phyloP scores from a whole-genome alignment of 2,113 vertebrate species.

The Beaufortia kweichowensis region DNA sequence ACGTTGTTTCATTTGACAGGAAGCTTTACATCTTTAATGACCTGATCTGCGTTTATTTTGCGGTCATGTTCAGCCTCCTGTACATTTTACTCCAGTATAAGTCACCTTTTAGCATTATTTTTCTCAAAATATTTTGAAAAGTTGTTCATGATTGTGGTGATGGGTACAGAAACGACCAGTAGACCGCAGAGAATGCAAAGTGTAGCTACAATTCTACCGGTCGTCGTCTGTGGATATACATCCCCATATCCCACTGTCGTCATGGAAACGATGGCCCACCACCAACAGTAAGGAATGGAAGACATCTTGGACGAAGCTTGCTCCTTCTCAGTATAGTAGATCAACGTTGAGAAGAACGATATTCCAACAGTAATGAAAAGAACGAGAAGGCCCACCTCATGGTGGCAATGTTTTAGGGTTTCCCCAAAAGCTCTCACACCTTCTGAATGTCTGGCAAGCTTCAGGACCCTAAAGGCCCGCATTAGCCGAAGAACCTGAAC shows the following conservation, averaged over 20 bases:
- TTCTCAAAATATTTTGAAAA: constrained; percentile 85
- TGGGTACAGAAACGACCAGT: constrained; percentile 91
- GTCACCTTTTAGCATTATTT: neutral
- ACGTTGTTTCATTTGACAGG: too few species aligned
- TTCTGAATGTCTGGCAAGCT: constrained; percentile 89
- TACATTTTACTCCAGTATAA: too few species aligned
- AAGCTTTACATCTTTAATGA: too few species aligned
- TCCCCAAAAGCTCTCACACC: constrained; percentile 89
- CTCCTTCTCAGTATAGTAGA: constrained; percentile 90
- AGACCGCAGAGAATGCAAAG: constrained; percentile 92
- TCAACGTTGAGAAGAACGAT: constrained; percentile 90
- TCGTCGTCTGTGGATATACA: constrained; percentile 84
- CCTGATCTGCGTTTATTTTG: too few species aligned
- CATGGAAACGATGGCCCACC: constrained; percentile 99
- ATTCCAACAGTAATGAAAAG: constrained; percentile 92
- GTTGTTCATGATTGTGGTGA: constrained; percentile 96
- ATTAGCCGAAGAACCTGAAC: constrained; percentile 91
- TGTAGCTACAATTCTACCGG: constrained; percentile 86
- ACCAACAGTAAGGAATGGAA: constrained; percentile 91
- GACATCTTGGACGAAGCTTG: constrained; percentile 81
- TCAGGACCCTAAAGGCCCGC: constrained; percentile 92
- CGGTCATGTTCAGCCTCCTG: too few species aligned
- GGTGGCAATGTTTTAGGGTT: constrained; percentile 86
- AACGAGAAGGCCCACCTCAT: constrained; percentile 86
- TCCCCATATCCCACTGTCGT: constrained; percentile 96